A percentile compares a stretch with the other conserved stretches of the same genome.
Evolutionary conservation across 1,140 invertebrate genomes (phyloP).

Genomic region (Melipona quadrifasciata): DNA sequence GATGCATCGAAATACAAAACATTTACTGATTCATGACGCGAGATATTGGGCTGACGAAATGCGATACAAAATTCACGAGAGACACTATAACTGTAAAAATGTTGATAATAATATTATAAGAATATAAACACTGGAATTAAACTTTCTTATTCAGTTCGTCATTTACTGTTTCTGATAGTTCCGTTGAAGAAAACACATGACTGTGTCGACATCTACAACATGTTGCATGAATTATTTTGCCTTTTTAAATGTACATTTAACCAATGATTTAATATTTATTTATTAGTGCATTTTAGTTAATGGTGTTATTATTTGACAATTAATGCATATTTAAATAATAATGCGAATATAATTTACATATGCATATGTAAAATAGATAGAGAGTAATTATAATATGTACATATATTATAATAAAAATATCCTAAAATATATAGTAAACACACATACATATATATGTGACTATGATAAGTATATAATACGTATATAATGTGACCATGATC

Average conservation of each 20-base stretch:
- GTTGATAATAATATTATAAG: not conserved
- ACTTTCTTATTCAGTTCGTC: constrained; percentile 1
- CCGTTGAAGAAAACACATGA: constrained; percentile 19
- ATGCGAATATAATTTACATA: not conserved
- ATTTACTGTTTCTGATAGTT: constrained; percentile 7
- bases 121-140: not conserved
- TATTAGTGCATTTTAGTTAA: not conserved
- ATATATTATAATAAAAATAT: not conserved
- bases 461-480: too few species aligned
- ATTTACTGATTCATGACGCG: not conserved
- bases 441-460: not conserved
- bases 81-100: not conserved
- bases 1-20: not conserved
- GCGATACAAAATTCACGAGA: not conserved
- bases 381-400: not conserved
- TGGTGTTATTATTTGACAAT: not conserved
- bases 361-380: not conserved
- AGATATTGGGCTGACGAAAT: not conserved
- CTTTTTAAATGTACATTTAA: constrained; percentile 17
- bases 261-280: not conserved
- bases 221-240: not conserved
- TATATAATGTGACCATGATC: not conserved
- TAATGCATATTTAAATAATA: not conserved
- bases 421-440: not conserved
- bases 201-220: constrained; percentile 27